Evolutionary conservation across 2,797 vertebrate genomes (phyloP).

Genomic region (Siniperca scherzeri): DNA sequence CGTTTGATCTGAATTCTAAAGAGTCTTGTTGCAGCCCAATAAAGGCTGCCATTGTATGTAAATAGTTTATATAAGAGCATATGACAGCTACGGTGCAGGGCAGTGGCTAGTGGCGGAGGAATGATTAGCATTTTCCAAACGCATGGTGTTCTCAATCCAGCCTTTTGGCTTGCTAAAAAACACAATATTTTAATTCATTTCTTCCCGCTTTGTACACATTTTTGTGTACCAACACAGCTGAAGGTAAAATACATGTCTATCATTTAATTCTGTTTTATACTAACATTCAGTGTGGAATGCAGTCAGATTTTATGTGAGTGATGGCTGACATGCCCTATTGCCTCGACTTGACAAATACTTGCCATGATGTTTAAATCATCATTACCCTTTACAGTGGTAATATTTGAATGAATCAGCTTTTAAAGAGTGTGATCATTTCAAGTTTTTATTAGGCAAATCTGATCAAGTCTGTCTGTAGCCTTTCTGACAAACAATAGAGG

Average conservation of each 20-base stretch:
- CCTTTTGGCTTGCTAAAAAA: constrained; percentile 73
- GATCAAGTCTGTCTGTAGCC: not conserved
- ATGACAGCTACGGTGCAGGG: constrained; percentile 95
- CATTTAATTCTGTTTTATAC: constrained; percentile 58
- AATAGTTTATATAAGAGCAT: constrained; percentile 97
- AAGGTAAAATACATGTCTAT: constrained; percentile 85
- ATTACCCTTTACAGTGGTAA: not conserved
- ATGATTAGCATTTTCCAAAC: constrained; percentile 88
- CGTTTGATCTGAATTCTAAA: constrained; percentile 98
- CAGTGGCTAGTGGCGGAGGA: constrained; percentile 87
- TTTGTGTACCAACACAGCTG: constrained; percentile 86
- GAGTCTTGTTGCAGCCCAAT: constrained; percentile 93
- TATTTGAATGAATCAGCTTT: constrained; percentile 38
- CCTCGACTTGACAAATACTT: constrained; percentile 26
- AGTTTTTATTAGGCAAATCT: constrained; percentile 14
- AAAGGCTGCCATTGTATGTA: constrained; percentile 95
- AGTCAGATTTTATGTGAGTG: constrained; percentile 33
- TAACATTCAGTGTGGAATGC: constrained; percentile 53
- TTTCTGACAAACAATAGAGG: constrained; percentile 58
- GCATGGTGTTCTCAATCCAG: constrained; percentile 80
- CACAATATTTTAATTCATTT: constrained; percentile 75
- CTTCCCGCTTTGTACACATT: constrained; percentile 83
- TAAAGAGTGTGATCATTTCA: constrained; percentile 1
- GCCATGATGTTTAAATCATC: constrained; percentile 25
- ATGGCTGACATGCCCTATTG: constrained; percentile 29